Conservation (phyloP, 1,140 invertebrate species). For the Eufriesea mexicana region DNA sequence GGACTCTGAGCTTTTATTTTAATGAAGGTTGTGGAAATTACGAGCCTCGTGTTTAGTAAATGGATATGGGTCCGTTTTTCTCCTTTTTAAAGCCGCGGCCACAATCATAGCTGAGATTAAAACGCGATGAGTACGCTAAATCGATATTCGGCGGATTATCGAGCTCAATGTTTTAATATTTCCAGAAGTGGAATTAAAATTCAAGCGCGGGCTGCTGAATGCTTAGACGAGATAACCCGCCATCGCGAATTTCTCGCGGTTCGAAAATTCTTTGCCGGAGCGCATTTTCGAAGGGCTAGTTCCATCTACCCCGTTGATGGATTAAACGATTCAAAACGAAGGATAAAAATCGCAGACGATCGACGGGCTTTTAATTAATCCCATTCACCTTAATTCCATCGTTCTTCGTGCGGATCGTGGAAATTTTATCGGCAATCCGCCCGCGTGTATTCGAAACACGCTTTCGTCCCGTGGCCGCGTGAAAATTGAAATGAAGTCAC, state of each 20-base stretch:
- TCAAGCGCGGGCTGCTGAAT: not conserved
- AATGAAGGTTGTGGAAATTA: slow-evolving; percentile 12
- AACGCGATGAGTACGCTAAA: not conserved
- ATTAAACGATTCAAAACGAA: not conserved
- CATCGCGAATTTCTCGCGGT: not conserved
- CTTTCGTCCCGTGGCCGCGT: no score
- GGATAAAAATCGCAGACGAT: not conserved
- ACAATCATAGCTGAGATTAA: not conserved
- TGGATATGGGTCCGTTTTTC: not conserved
- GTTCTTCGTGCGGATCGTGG: no score
- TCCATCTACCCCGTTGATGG: no score
- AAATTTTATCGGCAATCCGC: no score
- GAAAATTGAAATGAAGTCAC: not conserved
- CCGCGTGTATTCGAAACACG: not conserved
- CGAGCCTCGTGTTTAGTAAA: not conserved
- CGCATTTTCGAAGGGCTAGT: no score
- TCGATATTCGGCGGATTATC: not conserved
- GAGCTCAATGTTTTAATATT: not conserved
- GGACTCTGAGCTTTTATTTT: slow-evolving; percentile 9
- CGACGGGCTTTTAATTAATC: not conserved
- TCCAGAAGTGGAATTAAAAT: no score
- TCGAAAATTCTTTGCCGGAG: no score
- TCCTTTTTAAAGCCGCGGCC: not conserved
- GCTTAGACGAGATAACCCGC: not conserved
- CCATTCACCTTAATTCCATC: no score